Base-by-base conservation (phyloP, 2,888 invertebrate genomes). In the Dasypogon diadema region DNA sequence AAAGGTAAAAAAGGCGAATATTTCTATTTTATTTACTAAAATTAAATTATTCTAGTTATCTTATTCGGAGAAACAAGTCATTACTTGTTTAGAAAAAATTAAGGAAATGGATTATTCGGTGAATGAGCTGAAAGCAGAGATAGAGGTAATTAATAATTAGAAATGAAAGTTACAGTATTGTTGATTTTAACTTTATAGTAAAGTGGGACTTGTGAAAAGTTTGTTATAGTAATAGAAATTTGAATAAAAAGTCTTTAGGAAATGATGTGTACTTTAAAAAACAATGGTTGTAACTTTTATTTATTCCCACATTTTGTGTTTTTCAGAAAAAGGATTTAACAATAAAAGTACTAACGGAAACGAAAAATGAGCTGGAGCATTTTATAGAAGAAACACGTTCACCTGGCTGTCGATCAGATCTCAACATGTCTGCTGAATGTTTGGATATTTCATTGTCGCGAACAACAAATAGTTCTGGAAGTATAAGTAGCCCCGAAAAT, bases 401-500 rank as follows among this genome's bases (percentile, higher is more conserved):
- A 8, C 60, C 26, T 4, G 54, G 56, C 8, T n/a, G n/a, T 30
- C 48, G 54, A 18, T 34, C 34, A 14, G 83, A 84, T 21, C 76
- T 83, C 0, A 83, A 84, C 73, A 76, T 78, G 0, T 84, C 85
- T 0, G 76, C 78, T 0, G 86, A 85, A 75, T 80, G 81, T 70
- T 76, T 85, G 0, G 82, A 85, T 74, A 72, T 77, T 8, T 83
- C 84, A 0, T 78, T 81, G 37, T 78, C 81, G 3, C 80, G 80
- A 8, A 78, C 77, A 10, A 76, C 79, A 72, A 83, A 81, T 54
- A 79, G 79, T 55, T 81, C 81, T 0, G 81, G 80, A 8, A 82
- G 81, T 22, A 58, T 82, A 14, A 80, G 78, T 0, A 82, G 84
- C 30, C 85, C 85, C 0, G 86, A 86, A 78, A 85, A 83, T 79